Percentiles rank a stretch among this genome's conserved stretches.
These are phyloP conservation scores for Drosophila eugracilis DNA, from an alignment of 1,140 invertebrate species.

Conservation along the genomic window DNA sequence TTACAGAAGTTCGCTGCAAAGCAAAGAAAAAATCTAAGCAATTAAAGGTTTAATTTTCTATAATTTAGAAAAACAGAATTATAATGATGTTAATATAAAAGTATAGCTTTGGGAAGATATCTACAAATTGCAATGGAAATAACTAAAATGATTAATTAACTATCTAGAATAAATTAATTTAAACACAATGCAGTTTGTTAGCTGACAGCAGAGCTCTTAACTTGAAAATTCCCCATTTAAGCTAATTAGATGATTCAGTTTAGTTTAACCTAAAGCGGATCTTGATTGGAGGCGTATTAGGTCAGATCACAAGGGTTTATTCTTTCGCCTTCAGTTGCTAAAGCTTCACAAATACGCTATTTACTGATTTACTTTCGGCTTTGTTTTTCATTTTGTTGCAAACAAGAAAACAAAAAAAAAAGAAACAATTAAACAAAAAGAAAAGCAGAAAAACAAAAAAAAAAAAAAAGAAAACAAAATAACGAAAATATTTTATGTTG, in stretches of 20 bases:
- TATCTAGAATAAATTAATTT: constrained; percentile 14
- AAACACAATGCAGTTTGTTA: background rate
- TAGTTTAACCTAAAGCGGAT: background rate
- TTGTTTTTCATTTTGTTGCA: constrained; percentile 64
- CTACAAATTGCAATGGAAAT: background rate
- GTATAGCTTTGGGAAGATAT: background rate
- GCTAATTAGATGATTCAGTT: constrained; percentile 16
- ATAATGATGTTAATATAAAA: background rate
- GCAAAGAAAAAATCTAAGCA: background rate
- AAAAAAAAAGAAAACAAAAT: constrained; percentile 42
- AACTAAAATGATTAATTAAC: background rate
- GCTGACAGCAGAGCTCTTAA: constrained; percentile 8
- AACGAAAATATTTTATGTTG: constrained; percentile 84
- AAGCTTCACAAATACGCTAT: constrained; percentile 53
- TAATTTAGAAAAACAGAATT: background rate
- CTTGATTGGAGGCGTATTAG: constrained; percentile 14
- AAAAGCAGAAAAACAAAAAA: constrained; percentile 33
- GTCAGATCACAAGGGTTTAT: constrained; percentile 20
- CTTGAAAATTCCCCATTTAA: constrained; percentile 11
- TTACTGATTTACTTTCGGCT: constrained; percentile 53
- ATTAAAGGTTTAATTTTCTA: background rate
- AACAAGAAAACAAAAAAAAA: constrained; percentile 44
- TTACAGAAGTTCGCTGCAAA: constrained; percentile 4
- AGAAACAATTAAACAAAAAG: constrained; percentile 44
- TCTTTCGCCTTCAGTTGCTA: constrained; percentile 35